Percentiles rank a stretch among this genome's conserved stretches.
These are phyloP conservation scores for Apteryx owenii DNA, from an alignment of 2,113 vertebrate genomes.

Conservation along the genomic window DNA sequence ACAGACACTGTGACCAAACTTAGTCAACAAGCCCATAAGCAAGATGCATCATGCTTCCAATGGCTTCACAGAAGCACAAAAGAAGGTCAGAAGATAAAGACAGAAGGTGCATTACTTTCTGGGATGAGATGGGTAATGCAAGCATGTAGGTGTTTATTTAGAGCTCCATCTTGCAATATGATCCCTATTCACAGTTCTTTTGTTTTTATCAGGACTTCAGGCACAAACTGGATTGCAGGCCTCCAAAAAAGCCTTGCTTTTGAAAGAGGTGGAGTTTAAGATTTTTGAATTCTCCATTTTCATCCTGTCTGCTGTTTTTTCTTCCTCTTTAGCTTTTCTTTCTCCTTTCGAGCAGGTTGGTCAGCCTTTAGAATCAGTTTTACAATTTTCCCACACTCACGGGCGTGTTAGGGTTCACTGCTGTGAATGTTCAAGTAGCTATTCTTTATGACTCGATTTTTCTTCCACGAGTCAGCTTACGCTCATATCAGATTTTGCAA, in stretches of 20 bases:
- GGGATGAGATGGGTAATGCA: neutral
- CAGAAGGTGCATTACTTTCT: neutral
- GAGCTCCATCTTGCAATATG: neutral
- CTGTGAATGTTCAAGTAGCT: neutral
- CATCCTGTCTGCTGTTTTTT: neutral
- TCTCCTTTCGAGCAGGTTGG: neutral
- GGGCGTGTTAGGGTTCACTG: neutral
- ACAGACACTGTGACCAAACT: neutral
- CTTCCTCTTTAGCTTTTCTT: neutral
- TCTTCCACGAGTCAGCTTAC: neutral
- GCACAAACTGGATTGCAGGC: neutral
- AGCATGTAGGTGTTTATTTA: neutral
- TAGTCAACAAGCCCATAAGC: neutral
- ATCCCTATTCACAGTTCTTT: neutral
- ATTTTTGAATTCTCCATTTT: neutral
- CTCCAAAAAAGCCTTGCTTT: neutral
- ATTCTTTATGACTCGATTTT: slow-evolving; percentile 27
- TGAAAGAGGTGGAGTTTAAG: neutral
- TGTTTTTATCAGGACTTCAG: neutral
- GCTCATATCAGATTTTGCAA: neutral
- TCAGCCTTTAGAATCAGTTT: neutral
- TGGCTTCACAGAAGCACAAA: neutral
- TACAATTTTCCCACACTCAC: neutral
- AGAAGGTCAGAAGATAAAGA: neutral
- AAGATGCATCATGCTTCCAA: neutral